Base-by-base conservation (phyloP, 2,888 invertebrate genomes). In the Cataglyphis albicans region DNA sequence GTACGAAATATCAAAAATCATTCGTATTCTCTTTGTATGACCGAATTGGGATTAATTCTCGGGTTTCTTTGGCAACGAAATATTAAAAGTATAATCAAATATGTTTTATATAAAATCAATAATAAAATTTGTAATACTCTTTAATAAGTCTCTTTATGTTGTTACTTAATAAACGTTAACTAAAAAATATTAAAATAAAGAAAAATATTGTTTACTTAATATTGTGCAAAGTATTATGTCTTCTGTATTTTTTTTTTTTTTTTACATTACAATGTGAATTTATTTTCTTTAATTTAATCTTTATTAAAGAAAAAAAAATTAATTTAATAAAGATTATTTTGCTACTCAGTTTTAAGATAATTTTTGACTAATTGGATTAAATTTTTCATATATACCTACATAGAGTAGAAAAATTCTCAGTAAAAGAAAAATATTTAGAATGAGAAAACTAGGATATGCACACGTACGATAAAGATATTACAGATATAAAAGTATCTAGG, bases 1-100 rank as follows among this genome's bases (percentile, higher is more conserved):
- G 41, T 29, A 55, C 68, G 38, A 38, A 67, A 35, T 72, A 35
- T 72, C 59, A 59, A 61, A n/a, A 48, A 70, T 80, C 25, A 64
- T 12, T 4, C 35, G 32, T 12, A 3, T 21, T 35, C 10, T 38
- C 32, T 41, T 3, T 64, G 10, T 32, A 18, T 32, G 21, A 70
- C n/a, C 10, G 44, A 70, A 70, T 44, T 15, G 21, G 5, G 41
- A 21, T 57, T 15, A 59, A 57, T 41, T 44, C 18, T 44, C 18
- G 18, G 0, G n/a, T 52, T 52, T 52, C 7, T 52, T 48, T 9
- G n/a, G 7, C 18, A 18, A 48, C 1, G 48, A n/a, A n/a, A 52
- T n/a, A n/a, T 6, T 52, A 18, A 52, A n/a, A n/a, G n/a, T n/a
- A 52, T 52, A 52, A 52, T 52, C 2, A n/a, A 52, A 52, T 52